phyloP scores from a whole-genome alignment of 1,140 invertebrate genomes.

The Solenopsis fugax region DNA sequence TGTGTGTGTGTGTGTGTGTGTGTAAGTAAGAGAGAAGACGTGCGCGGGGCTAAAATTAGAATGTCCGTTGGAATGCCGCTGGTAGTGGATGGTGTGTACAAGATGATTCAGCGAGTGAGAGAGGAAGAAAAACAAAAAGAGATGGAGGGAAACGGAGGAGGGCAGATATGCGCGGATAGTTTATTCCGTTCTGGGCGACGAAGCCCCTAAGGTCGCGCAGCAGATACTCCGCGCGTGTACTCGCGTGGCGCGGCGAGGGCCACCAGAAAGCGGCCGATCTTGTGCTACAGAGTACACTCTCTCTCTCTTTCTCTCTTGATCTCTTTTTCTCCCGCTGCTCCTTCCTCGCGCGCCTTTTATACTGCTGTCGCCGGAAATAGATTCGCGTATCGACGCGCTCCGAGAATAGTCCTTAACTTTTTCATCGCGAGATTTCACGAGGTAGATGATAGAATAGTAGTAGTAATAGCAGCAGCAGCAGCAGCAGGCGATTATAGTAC shows the following conservation, averaged over 20 bases:
- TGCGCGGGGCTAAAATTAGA: slow-evolving; percentile 83
- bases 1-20: too few relatives aligned
- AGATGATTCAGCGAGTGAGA: slow-evolving; percentile 73
- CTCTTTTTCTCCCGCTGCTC: neutral
- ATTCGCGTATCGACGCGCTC: slow-evolving; percentile 57
- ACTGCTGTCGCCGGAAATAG: slow-evolving; percentile 49
- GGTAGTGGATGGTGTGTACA: slow-evolving; percentile 77
- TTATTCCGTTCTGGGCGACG: slow-evolving; percentile 46
- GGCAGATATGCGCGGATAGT: slow-evolving; percentile 59
- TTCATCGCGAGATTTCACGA: slow-evolving; percentile 30
- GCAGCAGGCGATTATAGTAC: neutral
- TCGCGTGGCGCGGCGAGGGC: neutral
- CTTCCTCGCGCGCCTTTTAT: slow-evolving; percentile 45
- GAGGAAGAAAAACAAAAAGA: neutral
- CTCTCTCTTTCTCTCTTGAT: neutral
- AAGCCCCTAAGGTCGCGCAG: slow-evolving; percentile 59
- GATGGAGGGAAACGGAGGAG: slow-evolving; percentile 28
- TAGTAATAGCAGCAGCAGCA: neutral
- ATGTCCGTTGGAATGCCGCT: slow-evolving; percentile 82
- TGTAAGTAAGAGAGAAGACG: slow-evolving; percentile 76
- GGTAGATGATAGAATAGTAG: slow-evolving; percentile 12
- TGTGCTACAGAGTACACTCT: neutral
- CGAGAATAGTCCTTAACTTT: slow-evolving; percentile 52
- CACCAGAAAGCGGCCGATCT: slow-evolving; percentile 44
- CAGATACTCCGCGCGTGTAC: slow-evolving; percentile 29